A percentile compares a stretch with the other conserved stretches of the same genome.
phyloP scores from a whole-genome alignment of 2,888 invertebrate genomes.

The Alentia gelatinosa region DNA sequence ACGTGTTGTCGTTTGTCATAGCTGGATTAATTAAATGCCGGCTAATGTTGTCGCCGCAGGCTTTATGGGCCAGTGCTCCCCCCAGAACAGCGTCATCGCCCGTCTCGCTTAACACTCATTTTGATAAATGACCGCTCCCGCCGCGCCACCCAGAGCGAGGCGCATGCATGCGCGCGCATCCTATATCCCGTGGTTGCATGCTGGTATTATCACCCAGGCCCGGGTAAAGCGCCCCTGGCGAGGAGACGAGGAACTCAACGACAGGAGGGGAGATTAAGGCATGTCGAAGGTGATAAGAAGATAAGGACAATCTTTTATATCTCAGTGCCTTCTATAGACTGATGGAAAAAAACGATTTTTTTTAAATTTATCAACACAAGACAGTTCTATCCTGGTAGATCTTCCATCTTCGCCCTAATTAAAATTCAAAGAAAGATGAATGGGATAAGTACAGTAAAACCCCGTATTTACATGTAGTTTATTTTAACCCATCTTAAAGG shows the following conservation, averaged over 20 bases:
- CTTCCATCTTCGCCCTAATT: too few species aligned
- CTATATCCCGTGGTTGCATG: background rate
- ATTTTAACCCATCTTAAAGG: too few species aligned
- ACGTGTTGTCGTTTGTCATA: slow-evolving; percentile 8
- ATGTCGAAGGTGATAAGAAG: background rate
- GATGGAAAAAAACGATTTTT: too few species aligned
- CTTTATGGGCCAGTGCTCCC: background rate
- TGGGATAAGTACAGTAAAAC: too few species aligned
- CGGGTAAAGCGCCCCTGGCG: background rate
- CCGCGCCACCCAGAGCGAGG: slow-evolving; percentile 3
- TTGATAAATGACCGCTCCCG: slow-evolving; percentile 14
- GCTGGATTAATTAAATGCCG: slow-evolving; percentile 13
- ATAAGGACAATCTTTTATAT: background rate
- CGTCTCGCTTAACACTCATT: background rate
- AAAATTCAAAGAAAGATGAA: too few species aligned
- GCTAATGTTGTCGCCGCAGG: background rate
- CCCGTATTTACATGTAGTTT: too few species aligned
- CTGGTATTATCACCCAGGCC: slow-evolving; percentile 3
- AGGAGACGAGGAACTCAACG: background rate
- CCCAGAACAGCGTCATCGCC: background rate
- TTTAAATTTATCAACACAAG: too few species aligned
- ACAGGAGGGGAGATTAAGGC: background rate
- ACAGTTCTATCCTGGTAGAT: too few species aligned
- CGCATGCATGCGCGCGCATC: background rate
- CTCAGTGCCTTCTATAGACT: too few species aligned